These are phyloP conservation scores for Percina caprodes DNA, from an alignment of 2,113 vertebrate genomes.

Conservation along the genomic window DNA sequence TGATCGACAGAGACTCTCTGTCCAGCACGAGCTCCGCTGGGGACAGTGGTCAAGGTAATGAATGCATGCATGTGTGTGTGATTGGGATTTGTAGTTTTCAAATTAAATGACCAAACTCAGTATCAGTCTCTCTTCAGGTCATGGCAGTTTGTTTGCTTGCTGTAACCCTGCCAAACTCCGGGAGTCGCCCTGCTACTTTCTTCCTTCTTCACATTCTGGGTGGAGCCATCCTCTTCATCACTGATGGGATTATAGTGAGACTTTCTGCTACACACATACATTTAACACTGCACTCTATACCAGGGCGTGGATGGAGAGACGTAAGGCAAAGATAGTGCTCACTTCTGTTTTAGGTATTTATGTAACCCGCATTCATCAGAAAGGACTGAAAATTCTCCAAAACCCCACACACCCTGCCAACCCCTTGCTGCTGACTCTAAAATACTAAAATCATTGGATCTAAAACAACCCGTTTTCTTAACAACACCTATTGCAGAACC, in stretches of 20 bases:
- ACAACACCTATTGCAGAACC: too few species aligned
- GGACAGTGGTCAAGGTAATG: constrained; percentile 37
- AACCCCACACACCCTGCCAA: too few species aligned
- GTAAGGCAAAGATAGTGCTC: background rate
- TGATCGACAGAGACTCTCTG: constrained; percentile 83
- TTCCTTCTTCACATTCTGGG: constrained; percentile 89
- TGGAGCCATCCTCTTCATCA: constrained; percentile 93
- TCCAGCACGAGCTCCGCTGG: constrained; percentile 65
- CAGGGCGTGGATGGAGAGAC: background rate
- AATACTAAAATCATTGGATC: too few species aligned
- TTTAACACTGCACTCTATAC: background rate
- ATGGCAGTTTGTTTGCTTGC: constrained; percentile 83
- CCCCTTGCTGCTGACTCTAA: too few species aligned
- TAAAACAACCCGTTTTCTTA: too few species aligned
- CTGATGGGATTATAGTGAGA: constrained; percentile 93
- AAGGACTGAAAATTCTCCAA: too few species aligned
- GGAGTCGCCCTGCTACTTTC: constrained; percentile 86
- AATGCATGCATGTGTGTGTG: background rate
- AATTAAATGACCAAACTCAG: background rate
- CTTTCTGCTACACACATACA: background rate
- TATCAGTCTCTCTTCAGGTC: constrained; percentile 76
- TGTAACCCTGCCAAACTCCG: constrained; percentile 83
- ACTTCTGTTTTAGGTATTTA: too few species aligned
- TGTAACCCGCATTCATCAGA: too few species aligned
- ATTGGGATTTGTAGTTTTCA: too few species aligned